Evolutionary conservation across 2,113 vertebrate species (phyloP), one percentile per base, ranked within the genome.

Genomic region (Bungarus multicinctus): DNA sequence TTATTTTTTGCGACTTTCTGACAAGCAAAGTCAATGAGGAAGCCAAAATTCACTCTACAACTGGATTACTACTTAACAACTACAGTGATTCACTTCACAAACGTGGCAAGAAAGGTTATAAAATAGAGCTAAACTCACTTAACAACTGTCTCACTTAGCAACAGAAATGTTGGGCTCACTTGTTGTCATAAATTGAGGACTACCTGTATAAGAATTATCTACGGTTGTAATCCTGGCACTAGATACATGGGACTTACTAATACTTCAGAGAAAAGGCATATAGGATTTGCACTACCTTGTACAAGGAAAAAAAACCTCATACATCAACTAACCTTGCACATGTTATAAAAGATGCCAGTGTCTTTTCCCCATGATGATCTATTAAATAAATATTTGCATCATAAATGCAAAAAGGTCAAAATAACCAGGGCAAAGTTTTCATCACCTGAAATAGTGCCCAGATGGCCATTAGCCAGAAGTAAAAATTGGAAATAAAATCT

Each of bases 371-470:
- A 64, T 54, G 0, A 0, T 88, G 95, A 22, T 95, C 95, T 92
- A 30, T 47, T 50, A 94, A 94, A 89, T 96, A 96, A 95, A 91
- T 57, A n/a, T 47, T 94, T 92, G 47, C 88, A 89, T 94, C 94
- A 93, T 89, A 45, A 90, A 30, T 85, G 89, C 47, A 50, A 50
- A 50, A 50, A 95, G 96, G 97, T 97, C 97, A 96, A 30, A 92
- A 91, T 95, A 96, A 97, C 97, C 97, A 60, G 93, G 93, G 74
- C 89, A 94, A 94, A 95, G 94, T 60, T 93, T 96, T 52, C 47
- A 54, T 81, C n/a, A 94, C 91, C 94, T 90, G 43, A 89, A 93
- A 86, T 43, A 92, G 90, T 53, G 90, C 22, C 64, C 89, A 39
- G 55, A 0, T 54, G 93, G 58, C 81, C 94, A 50, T 20, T 47